phyloP scores from a whole-genome alignment of 1,140 invertebrate species.

The Thaumetopoea pityocampa region DNA sequence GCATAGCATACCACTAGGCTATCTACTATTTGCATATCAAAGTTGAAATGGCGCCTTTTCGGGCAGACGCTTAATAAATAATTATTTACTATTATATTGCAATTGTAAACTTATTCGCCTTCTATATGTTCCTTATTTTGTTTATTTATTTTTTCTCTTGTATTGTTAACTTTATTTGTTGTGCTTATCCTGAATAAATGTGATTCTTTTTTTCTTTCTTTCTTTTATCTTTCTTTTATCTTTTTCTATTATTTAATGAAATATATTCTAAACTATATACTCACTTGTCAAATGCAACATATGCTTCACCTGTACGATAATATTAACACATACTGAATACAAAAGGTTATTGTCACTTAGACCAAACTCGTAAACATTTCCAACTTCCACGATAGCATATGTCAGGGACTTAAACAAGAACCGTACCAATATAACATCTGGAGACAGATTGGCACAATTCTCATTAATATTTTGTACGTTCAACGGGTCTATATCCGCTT shows the following conservation, averaged over 20 bases:
- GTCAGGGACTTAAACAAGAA: conserved; percentile 81
- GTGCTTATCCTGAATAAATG: no score
- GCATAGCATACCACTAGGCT: no score
- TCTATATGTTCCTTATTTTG: no score
- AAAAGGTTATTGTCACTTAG: conserved; percentile 40
- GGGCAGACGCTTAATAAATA: no score
- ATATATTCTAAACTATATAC: conserved; percentile 14
- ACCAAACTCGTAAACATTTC: conserved; percentile 42
- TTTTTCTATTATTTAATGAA: not conserved
- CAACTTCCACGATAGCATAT: conserved; percentile 69
- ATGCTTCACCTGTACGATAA: conserved; percentile 67
- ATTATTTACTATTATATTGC: no score
- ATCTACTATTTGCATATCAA: no score
- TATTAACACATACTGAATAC: conserved; percentile 58
- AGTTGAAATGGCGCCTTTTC: no score
- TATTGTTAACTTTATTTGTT: no score
- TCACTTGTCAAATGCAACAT: conserved; percentile 72
- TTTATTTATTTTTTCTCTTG: no score
- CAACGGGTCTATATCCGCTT: conserved; percentile 80
- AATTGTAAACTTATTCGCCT: no score
- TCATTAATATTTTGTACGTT: conserved; percentile 79
- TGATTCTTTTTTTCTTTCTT: no score
- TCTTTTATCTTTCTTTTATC: no score
- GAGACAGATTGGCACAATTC: conserved; percentile 75
- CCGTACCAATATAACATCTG: conserved; percentile 80